A percentile compares a stretch with the other conserved stretches of the same genome.
Evolutionary conservation across 2,888 invertebrate genomes (phyloP).

Genomic region (Orthosia gracilis): DNA sequence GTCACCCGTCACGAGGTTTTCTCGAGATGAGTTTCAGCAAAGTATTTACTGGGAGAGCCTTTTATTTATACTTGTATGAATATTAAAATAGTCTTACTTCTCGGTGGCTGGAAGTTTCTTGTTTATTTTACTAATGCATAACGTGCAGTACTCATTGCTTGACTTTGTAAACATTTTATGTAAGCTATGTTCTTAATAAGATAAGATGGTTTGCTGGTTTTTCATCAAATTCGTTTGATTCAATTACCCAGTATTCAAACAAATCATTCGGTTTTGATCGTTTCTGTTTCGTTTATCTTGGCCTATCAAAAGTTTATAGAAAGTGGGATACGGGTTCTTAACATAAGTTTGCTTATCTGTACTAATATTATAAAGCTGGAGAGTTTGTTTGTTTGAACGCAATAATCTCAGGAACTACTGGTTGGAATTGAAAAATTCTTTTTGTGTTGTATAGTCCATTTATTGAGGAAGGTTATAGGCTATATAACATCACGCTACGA

Average conservation of each 20-base stretch:
- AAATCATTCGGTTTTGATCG: not conserved
- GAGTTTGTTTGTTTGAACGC: no score
- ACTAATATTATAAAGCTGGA: no score
- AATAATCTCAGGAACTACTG: no score
- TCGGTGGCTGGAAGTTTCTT: slow-evolving; percentile 40
- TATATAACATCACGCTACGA: no score
- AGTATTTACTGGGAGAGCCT: slow-evolving; percentile 38
- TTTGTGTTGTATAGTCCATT: no score
- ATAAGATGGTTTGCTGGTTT: not conserved
- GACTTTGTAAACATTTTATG: slow-evolving; percentile 38
- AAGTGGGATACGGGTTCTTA: not conserved
- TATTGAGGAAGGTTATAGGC: no score
- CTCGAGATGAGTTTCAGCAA: slow-evolving; percentile 23
- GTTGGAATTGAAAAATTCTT: no score
- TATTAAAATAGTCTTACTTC: slow-evolving; percentile 53
- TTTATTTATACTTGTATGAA: slow-evolving; percentile 43
- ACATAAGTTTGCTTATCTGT: slow-evolving; percentile 6
- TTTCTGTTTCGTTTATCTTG: not conserved
- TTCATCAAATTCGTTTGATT: not conserved
- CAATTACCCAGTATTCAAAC: not conserved
- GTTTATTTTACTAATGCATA: slow-evolving; percentile 47
- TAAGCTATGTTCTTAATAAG: not conserved
- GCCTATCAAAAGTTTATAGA: not conserved
- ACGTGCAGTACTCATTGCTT: slow-evolving; percentile 31
- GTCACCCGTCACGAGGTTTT: slow-evolving; percentile 18